Conservation (phyloP, 1,140 invertebrate species). For the Agraylea sexmaculata region DNA sequence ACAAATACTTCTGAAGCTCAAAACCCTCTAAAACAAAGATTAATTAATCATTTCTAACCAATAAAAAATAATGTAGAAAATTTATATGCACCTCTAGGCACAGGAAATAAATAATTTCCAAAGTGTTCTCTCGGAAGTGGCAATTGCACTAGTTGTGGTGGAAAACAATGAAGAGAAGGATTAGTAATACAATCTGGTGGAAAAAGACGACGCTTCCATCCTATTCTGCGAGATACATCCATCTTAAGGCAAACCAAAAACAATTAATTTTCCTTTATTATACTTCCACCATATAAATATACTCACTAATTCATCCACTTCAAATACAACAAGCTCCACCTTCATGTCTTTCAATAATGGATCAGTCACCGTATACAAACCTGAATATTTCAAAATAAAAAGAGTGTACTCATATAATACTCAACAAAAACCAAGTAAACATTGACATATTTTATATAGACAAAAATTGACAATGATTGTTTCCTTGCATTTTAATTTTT, state of each 20-base stretch:
- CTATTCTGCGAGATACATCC: conserved; percentile 11
- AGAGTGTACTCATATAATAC: too few relatives aligned
- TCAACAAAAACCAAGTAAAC: too few relatives aligned
- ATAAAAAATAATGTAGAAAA: neutral
- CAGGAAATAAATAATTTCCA: conserved; percentile 12
- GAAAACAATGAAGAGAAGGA: conserved; percentile 16
- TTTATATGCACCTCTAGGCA: conserved; percentile 10
- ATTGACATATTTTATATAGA: too few relatives aligned
- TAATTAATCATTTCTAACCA: neutral
- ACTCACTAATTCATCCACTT: conserved; percentile 13
- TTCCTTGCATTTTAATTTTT: too few relatives aligned
- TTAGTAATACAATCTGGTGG: conserved; percentile 15
- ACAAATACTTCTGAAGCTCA: conserved; percentile 16
- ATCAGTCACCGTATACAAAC: conserved; percentile 12
- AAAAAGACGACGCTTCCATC: conserved; percentile 15
- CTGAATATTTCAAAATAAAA: too few relatives aligned
- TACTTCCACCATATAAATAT: neutral
- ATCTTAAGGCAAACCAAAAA: conserved; percentile 10
- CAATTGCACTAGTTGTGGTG: conserved; percentile 11
- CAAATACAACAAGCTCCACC: conserved; percentile 16
- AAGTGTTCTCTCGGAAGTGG: conserved; percentile 14
- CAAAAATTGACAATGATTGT: too few relatives aligned
- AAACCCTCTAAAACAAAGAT: conserved; percentile 13
- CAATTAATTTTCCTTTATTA: neutral
- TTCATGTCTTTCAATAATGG: conserved; percentile 10